Conservation (phyloP, 2,113 vertebrate genomes). For the Pithys albifrons region DNA sequence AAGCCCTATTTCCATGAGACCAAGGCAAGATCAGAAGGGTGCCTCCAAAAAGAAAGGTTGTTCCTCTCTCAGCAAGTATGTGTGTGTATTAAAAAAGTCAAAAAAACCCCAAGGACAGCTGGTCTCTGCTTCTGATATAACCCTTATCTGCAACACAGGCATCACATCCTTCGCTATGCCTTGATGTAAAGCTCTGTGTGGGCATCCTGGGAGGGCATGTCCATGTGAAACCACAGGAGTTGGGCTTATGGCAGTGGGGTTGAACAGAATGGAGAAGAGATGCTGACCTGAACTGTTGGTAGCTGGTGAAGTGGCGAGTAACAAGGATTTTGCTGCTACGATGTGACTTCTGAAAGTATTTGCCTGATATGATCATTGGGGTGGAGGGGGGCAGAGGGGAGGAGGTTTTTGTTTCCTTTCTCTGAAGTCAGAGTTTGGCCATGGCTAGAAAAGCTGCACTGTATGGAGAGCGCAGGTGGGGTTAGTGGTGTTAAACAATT, state of each 20-base stretch:
- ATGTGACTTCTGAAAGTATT: not conserved
- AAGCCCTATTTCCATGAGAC: not conserved
- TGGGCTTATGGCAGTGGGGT: not conserved
- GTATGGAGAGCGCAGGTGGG: not conserved
- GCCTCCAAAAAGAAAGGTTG: not conserved
- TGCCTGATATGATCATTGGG: not conserved
- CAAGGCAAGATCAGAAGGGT: not conserved
- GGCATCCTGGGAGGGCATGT: not conserved
- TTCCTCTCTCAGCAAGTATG: not conserved
- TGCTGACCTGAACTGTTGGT: not conserved
- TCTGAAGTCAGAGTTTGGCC: not conserved
- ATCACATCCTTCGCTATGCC: accelerated
- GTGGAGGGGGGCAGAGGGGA: not conserved
- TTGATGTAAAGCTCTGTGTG: accelerated
- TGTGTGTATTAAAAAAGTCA: not conserved
- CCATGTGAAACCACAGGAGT: not conserved
- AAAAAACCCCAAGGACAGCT: not conserved
- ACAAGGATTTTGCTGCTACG: not conserved
- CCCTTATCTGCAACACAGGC: not conserved
- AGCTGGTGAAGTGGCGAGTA: not conserved
- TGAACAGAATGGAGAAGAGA: not conserved
- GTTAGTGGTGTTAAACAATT: not conserved
- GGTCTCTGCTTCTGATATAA: not conserved
- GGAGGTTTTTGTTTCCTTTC: not conserved
- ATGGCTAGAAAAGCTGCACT: accelerated